A percentile compares a stretch with the other conserved stretches of the same genome.
These are phyloP conservation scores for Polymixis flavicincta DNA, from an alignment of 2,888 invertebrate genomes.

Conservation along the genomic window DNA sequence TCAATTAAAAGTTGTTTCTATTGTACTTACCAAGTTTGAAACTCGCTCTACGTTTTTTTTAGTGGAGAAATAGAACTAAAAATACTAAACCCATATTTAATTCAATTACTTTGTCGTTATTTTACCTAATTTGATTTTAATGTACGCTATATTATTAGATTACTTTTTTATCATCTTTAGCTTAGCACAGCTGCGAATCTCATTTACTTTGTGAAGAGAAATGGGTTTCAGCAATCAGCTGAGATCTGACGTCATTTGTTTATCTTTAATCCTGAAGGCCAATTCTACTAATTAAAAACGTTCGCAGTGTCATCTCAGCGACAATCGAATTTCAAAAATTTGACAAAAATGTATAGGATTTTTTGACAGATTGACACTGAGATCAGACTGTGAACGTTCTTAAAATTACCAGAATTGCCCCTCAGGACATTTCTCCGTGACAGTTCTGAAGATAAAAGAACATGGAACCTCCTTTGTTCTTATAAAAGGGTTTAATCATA, in stretches of 20 bases:
- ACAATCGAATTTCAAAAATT: no score
- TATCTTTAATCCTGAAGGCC: constrained; percentile 63
- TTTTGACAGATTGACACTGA: no score
- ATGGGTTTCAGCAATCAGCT: constrained; percentile 46
- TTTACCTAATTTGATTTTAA: constrained; percentile 30
- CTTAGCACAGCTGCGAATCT: constrained; percentile 27
- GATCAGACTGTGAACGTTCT: no score
- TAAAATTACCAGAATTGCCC: no score
- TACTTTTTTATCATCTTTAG: constrained; percentile 16
- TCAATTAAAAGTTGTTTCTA: constrained; percentile 71
- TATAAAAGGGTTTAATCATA: constrained; percentile 65
- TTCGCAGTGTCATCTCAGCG: no score
- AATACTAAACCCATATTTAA: constrained; percentile 36
- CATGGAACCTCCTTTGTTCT: constrained; percentile 61
- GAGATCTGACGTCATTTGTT: constrained; percentile 62
- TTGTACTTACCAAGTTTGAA: constrained; percentile 63
- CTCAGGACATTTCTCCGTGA: constrained; percentile 55
- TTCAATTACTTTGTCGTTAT: constrained; percentile 31
- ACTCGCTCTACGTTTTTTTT: constrained; percentile 53
- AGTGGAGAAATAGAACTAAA: constrained; percentile 34
- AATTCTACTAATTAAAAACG: no score
- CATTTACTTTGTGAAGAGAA: constrained; percentile 40
- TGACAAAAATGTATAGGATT: no score
- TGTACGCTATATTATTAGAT: background rate
- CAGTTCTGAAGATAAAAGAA: constrained; percentile 61